Evolutionary conservation across 1,140 invertebrate genomes (phyloP).

Genomic region (Zaprionus davidi): DNA sequence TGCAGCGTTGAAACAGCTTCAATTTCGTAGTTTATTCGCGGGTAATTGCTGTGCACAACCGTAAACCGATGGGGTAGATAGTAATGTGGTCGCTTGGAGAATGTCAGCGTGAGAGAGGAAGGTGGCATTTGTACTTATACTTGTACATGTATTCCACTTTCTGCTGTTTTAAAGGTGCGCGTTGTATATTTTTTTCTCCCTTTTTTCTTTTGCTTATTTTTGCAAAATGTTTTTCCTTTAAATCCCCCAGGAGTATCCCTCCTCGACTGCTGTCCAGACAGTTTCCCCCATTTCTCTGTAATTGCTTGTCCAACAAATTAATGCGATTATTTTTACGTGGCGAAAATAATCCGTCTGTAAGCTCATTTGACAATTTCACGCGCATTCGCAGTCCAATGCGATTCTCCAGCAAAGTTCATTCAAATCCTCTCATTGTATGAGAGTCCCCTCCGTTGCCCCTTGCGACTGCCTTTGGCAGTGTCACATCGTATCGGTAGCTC

Average conservation of each 20-base stretch:
- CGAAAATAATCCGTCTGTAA: slow-evolving; percentile 63
- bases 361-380: slow-evolving; percentile 66
- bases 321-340: slow-evolving; percentile 70
- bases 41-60: slow-evolving; percentile 43
- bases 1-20: slow-evolving; percentile 40
- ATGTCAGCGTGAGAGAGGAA: too few relatives aligned
- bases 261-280: slow-evolving; percentile 29
- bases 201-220: slow-evolving; percentile 18
- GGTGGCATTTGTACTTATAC: background rate
- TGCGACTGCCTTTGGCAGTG: background rate
- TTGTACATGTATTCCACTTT: slow-evolving; percentile 6
- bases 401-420: slow-evolving; percentile 35
- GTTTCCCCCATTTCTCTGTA: slow-evolving; percentile 37
- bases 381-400: slow-evolving; percentile 44
- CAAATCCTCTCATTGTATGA: background rate
- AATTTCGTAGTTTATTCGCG: slow-evolving; percentile 47
- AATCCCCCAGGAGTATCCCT: slow-evolving; percentile 5
- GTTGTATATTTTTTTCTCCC: slow-evolving; percentile 1
- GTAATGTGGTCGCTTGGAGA: slow-evolving; percentile 4
- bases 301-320: slow-evolving; percentile 69
- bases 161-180: background rate
- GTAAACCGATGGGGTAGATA: slow-evolving; percentile 18
- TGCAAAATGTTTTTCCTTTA: slow-evolving; percentile 28
- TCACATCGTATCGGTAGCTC: slow-evolving; percentile 19
- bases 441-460: background rate